Percentiles rank a stretch among this genome's conserved stretches.
Evolutionary conservation across 2,888 invertebrate genomes (phyloP).

Genomic region (Dorcus parallelipipedus): DNA sequence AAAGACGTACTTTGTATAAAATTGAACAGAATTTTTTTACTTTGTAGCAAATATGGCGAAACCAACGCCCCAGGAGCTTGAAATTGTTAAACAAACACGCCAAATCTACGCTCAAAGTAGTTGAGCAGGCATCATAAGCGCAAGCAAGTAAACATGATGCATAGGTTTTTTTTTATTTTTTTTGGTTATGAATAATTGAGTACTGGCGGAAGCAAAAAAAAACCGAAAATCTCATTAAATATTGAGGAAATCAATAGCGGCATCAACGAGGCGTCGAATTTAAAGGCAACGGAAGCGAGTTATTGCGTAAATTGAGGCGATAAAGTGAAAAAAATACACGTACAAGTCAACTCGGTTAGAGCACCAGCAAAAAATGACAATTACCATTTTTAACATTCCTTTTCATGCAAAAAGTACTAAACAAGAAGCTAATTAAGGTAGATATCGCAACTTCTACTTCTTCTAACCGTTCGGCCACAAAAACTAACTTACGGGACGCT

Average conservation of each 20-base stretch:
- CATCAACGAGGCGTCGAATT: neutral
- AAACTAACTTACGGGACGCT: constrained; percentile 46
- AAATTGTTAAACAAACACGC: constrained; percentile 14
- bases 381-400: constrained; percentile 41
- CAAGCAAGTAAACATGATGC: constrained; percentile 5
- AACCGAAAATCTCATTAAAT: constrained; percentile 25
- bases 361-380: constrained; percentile 41
- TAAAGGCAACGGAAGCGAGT: constrained; percentile 4
- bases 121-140: constrained; percentile 6
- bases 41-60: constrained; percentile 47
- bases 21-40: too few relatives aligned
- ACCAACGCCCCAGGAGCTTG: constrained; percentile 44
- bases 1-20: too few relatives aligned
- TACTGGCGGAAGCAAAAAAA: constrained; percentile 20
- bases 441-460: constrained; percentile 15
- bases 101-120: constrained; percentile 4
- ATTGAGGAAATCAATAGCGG: constrained; percentile 15
- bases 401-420: constrained; percentile 33
- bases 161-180: constrained; percentile 40
- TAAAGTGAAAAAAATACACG: constrained; percentile 23
- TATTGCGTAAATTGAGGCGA: constrained; percentile 10
- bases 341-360: constrained; percentile 6
- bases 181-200: constrained; percentile 52
- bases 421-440: constrained; percentile 25
- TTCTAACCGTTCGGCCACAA: constrained; percentile 17